Evolutionary conservation across 2,113 vertebrate genomes (phyloP).

Genomic region (Podarcis raffonei): DNA sequence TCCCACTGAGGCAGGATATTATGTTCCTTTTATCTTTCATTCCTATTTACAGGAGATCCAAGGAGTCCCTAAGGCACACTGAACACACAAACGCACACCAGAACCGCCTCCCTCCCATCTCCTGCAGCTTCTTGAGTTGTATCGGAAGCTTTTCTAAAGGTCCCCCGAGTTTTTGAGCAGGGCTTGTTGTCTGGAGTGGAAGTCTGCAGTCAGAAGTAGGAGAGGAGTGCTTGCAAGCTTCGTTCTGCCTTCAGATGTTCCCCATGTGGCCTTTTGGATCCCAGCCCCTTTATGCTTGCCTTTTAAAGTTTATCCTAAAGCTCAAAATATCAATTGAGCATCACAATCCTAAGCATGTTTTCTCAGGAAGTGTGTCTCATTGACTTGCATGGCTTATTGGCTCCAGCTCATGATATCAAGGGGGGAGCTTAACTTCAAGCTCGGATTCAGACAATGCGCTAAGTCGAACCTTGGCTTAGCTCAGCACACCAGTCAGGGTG

Average conservation of each 20-base stretch:
- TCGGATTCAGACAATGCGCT: too few species aligned
- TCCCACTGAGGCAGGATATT: background rate
- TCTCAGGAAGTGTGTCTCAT: background rate
- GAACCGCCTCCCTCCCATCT: background rate
- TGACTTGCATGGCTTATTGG: too few species aligned
- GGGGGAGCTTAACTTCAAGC: too few species aligned
- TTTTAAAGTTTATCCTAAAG: background rate
- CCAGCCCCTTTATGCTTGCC: background rate
- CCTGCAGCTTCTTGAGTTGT: background rate
- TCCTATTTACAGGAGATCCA: background rate
- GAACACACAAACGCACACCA: background rate
- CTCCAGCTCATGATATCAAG: too few species aligned
- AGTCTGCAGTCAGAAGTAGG: too few species aligned
- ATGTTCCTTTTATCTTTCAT: background rate
- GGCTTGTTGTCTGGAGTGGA: background rate
- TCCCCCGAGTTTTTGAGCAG: background rate
- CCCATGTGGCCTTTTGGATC: background rate
- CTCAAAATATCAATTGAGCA: background rate
- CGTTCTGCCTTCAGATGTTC: background rate
- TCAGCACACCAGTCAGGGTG: too few species aligned
- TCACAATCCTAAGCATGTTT: background rate
- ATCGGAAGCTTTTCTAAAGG: too few species aligned
- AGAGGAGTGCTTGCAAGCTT: too few species aligned
- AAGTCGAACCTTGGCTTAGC: too few species aligned
- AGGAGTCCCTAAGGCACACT: background rate